Conservation (phyloP, 2,888 invertebrate species). For the Melinaea menophilus region DNA sequence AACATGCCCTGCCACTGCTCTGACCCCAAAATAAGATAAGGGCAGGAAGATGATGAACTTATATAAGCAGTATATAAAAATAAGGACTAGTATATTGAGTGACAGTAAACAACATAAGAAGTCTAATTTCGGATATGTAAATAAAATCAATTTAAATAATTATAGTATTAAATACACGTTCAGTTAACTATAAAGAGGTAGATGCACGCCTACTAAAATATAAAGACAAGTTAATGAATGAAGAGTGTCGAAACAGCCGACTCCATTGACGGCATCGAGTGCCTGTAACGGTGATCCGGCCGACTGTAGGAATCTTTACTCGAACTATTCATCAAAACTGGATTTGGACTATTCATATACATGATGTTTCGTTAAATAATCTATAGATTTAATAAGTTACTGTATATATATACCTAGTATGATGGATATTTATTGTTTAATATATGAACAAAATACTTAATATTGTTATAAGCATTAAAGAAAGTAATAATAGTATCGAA, state of each 20-base stretch:
- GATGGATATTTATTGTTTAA: not conserved
- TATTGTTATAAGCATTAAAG: not conserved
- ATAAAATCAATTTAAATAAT: no score
- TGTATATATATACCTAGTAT: not conserved
- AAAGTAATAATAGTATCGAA: no score
- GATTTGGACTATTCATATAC: not conserved
- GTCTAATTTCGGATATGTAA: no score
- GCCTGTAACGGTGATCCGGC: conserved; percentile 32
- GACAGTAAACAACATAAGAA: no score
- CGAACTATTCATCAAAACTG: not conserved
- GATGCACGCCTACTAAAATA: conserved; percentile 15
- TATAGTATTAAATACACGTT: not conserved
- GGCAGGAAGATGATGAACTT: no score
- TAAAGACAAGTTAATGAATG: conserved; percentile 36
- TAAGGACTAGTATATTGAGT: no score
- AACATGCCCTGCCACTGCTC: no score
- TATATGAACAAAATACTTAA: no score
- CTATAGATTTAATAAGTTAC: not conserved
- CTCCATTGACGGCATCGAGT: conserved; percentile 36
- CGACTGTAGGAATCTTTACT: conserved; percentile 11
- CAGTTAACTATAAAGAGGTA: not conserved
- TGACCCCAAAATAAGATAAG: no score
- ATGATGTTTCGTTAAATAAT: not conserved
- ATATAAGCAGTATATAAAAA: no score
- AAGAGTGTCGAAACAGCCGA: conserved; percentile 32